Conservation (phyloP, 2,888 invertebrate genomes). For the Anticlea derivata region DNA sequence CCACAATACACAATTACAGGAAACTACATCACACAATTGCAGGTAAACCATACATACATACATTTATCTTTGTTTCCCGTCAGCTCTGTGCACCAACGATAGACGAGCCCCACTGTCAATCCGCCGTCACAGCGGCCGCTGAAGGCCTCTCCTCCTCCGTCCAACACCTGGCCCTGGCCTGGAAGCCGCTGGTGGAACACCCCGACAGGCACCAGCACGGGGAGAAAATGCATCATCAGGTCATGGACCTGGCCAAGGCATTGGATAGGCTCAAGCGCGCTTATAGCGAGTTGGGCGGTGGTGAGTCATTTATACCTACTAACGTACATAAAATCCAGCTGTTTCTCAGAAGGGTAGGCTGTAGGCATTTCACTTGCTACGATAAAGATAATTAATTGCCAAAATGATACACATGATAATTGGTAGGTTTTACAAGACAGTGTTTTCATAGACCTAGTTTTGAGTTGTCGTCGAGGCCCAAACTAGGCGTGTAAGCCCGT, state of each 20-base stretch:
- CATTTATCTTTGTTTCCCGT: too few species aligned
- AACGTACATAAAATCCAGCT: too few species aligned
- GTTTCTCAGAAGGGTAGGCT: too few species aligned
- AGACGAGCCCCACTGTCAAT: slow-evolving; percentile 67
- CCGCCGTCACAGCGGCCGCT: slow-evolving; percentile 59
- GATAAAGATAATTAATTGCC: too few species aligned
- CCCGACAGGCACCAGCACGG: slow-evolving; percentile 36
- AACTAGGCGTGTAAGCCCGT: too few species aligned
- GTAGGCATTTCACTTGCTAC: too few species aligned
- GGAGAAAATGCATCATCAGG: slow-evolving; percentile 40
- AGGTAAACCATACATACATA: too few species aligned
- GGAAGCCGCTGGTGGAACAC: slow-evolving; percentile 53
- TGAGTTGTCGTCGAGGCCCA: too few species aligned
- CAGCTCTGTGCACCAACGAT: slow-evolving; percentile 65
- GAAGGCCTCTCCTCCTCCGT: slow-evolving; percentile 50
- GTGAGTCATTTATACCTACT: neutral
- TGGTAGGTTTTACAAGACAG: too few species aligned
- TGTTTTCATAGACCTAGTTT: too few species aligned
- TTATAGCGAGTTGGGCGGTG: slow-evolving; percentile 41
- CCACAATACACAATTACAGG: too few species aligned
- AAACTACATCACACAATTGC: slow-evolving; percentile 53
- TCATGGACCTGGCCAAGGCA: slow-evolving; percentile 54
- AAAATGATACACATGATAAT: too few species aligned
- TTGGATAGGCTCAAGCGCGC: slow-evolving; percentile 55
- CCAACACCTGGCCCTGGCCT: slow-evolving; percentile 46